Evolutionary conservation across 2,888 invertebrate species (phyloP), one percentile per base, ranked within the genome.

Genomic region (Lasius platythorax): DNA sequence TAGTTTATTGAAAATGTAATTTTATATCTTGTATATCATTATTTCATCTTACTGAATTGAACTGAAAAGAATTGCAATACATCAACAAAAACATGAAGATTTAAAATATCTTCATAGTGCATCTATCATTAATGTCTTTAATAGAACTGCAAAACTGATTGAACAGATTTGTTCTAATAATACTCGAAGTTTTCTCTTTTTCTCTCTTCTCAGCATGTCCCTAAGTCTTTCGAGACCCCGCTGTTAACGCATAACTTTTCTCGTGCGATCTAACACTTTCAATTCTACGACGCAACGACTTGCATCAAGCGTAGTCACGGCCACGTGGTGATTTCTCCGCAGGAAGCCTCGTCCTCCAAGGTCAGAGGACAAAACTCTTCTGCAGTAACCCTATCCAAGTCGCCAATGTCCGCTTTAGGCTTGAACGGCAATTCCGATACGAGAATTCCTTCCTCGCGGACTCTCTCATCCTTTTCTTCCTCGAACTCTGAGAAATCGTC

Each of bases 281-380:
- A 63, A 43, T 50, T 40, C 28, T 33, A 61, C 37, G 8, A 53
- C 30, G 53, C 28, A 66, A 85, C 37, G 43, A 46, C 11, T 33
- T 61, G 40, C 76, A 53, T 79, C 72, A 53, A 15, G 50, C 46
- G 50, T 12, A 66, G 63, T 91, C 87, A 93, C 43, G 93, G 93
- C 94, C 94, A 94, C 50, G 68, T 88, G 82, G 73, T 89, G 12
- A 89, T 92, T 66, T 93, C 92, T 5, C 88, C 91, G 85, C 94
- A 94, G 43, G 91, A 89, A 18, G 76, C 83, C 82, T 94, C 94
- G 56, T 95, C 93, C 11, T 94, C 94, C 64, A 93, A 87, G 53
- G 90, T 93, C 86, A 95, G 82, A 18, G 95, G 95, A 85, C 95
- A 95, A 81, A 92, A 95, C 85, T 95, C 95, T 3, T 95, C 94